phyloP scores from a whole-genome alignment of 2,113 vertebrate species.

The Heloderma charlesbogerti region DNA sequence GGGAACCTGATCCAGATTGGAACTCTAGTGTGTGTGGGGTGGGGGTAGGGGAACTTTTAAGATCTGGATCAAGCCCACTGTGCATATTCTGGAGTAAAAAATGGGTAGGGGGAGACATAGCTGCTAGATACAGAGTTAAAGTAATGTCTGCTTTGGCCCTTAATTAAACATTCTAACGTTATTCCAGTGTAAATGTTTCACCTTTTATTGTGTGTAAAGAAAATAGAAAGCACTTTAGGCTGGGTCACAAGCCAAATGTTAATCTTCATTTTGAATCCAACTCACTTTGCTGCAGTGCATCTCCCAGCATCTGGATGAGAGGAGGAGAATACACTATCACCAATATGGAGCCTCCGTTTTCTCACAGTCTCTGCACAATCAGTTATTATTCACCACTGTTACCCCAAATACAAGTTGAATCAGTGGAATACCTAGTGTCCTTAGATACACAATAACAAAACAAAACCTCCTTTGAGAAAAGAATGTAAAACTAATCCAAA shows the following conservation, averaged over 20 bases:
- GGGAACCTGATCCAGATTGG: no score
- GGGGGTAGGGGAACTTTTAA: no score
- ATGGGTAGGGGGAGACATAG: no score
- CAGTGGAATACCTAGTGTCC: neutral
- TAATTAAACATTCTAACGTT: neutral
- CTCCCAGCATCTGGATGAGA: neutral
- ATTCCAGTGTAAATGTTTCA: neutral
- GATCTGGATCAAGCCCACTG: no score
- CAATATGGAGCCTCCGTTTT: neutral
- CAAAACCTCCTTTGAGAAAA: neutral
- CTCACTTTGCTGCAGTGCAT: neutral
- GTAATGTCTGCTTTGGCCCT: no score
- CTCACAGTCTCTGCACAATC: neutral
- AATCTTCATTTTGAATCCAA: neutral
- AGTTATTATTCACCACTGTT: neutral
- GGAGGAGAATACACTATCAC: neutral
- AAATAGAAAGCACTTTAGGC: neutral
- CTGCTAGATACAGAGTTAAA: no score
- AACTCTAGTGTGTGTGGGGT: no score
- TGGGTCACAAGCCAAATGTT: neutral
- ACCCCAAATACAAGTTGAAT: neutral
- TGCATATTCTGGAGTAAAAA: no score
- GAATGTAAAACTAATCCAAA: neutral
- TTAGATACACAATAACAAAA: slow-evolving; percentile 3
- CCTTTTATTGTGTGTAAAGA: neutral